Conservation (phyloP, 2,888 invertebrate genomes). For the Brenthis hecate region DNA sequence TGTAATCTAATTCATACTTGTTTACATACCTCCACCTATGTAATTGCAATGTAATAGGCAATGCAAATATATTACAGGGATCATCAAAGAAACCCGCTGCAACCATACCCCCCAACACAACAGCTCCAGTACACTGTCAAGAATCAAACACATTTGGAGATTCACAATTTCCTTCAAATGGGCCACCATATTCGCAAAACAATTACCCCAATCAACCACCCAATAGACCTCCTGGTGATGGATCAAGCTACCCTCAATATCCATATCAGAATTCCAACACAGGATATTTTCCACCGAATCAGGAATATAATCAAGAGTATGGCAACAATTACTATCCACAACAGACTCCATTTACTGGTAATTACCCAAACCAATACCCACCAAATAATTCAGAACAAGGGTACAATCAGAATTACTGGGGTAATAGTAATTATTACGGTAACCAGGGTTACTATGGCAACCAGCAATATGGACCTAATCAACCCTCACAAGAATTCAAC, state of each 20-base stretch:
- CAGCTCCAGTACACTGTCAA: constrained; percentile 49
- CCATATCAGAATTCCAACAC: constrained; percentile 64
- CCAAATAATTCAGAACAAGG: constrained; percentile 61
- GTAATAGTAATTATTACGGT: constrained; percentile 68
- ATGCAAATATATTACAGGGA: constrained; percentile 50
- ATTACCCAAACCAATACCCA: constrained; percentile 74
- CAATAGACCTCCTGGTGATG: constrained; percentile 52
- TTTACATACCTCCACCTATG: too few relatives aligned
- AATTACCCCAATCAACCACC: constrained; percentile 43
- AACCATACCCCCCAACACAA: constrained; percentile 75
- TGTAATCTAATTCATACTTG: too few relatives aligned
- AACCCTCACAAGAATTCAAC: constrained; percentile 61
- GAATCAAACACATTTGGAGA: constrained; percentile 57
- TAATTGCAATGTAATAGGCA: too few relatives aligned
- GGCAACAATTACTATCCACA: constrained; percentile 71
- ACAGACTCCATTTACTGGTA: constrained; percentile 62
- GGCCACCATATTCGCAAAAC: constrained; percentile 62
- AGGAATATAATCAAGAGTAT: constrained; percentile 70
- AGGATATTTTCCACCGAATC: constrained; percentile 78
- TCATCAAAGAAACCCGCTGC: constrained; percentile 77
- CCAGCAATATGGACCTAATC: constrained; percentile 63
- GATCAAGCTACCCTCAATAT: constrained; percentile 64
- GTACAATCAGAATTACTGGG: constrained; percentile 75
- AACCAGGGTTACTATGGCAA: constrained; percentile 71
- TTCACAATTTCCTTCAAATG: constrained; percentile 61